These are phyloP conservation scores for Hydrophis major DNA, from an alignment of 2,797 vertebrate genomes.

Conservation along the genomic window DNA sequence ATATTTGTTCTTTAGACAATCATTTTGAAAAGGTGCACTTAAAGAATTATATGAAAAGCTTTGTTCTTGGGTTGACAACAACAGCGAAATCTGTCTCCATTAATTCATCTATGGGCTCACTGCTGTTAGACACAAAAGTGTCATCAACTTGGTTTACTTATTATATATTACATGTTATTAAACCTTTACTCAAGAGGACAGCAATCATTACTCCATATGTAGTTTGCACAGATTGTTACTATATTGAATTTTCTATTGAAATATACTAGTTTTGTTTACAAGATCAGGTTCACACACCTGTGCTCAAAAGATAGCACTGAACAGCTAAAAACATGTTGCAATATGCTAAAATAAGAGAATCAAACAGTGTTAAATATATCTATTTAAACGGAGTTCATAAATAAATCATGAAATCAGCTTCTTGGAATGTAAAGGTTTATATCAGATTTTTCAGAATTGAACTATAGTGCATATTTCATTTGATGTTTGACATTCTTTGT, in stretches of 20 bases:
- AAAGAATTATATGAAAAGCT: not conserved
- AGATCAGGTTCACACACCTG: conserved; percentile 10
- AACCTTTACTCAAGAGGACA: not conserved
- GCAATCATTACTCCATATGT: not conserved
- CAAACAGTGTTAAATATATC: not conserved
- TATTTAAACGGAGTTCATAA: not conserved
- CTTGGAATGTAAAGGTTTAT: not conserved
- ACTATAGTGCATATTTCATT: not conserved
- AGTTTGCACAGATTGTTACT: conserved; percentile 43
- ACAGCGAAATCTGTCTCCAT: not conserved
- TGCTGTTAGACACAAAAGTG: not conserved
- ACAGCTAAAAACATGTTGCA: not conserved
- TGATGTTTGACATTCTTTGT: not conserved
- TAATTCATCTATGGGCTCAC: not conserved
- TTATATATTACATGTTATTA: not conserved
- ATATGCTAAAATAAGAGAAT: conserved; percentile 19
- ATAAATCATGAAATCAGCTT: conserved; percentile 17
- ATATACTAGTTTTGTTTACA: conserved; percentile 49
- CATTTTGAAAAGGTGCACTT: not conserved
- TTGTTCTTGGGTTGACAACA: not conserved
- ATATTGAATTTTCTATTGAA: conserved; percentile 41
- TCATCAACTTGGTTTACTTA: not conserved
- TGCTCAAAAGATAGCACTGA: conserved; percentile 18
- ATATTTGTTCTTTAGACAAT: not conserved
- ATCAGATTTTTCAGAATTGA: not conserved